Conservation (phyloP, 2,888 invertebrate genomes). For the Callosobruchus maculatus region DNA sequence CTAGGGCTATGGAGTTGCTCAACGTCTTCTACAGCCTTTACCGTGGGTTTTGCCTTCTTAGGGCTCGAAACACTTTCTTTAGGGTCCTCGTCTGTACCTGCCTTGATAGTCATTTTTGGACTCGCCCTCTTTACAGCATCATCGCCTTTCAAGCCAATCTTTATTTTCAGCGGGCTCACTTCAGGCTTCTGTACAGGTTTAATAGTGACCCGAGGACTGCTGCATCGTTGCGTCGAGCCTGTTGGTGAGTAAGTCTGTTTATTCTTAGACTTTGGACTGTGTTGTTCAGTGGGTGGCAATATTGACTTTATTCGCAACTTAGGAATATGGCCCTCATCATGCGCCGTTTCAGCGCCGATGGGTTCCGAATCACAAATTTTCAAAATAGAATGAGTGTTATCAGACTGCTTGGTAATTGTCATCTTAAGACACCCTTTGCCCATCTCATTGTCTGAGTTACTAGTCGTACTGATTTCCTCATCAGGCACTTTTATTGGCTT, state of each 20-base stretch:
- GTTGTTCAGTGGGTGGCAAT: slow-evolving; percentile 36
- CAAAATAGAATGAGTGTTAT: slow-evolving; percentile 44
- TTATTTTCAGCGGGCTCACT: slow-evolving; percentile 44
- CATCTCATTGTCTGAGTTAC: slow-evolving; percentile 25
- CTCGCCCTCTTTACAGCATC: slow-evolving; percentile 31
- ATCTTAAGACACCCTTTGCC: slow-evolving; percentile 42
- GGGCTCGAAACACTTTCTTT: slow-evolving; percentile 28
- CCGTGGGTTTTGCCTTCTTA: slow-evolving; percentile 46
- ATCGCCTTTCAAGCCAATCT: slow-evolving; percentile 45
- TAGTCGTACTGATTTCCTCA: slow-evolving; percentile 32
- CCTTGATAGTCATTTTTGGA: slow-evolving; percentile 28
- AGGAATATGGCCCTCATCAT: slow-evolving; percentile 34
- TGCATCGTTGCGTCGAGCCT: slow-evolving; percentile 38
- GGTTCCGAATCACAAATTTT: slow-evolving; percentile 43
- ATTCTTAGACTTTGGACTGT: slow-evolving; percentile 46
- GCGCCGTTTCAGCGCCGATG: slow-evolving; percentile 14
- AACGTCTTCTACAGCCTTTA: slow-evolving; percentile 41
- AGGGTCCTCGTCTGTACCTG: slow-evolving; percentile 23
- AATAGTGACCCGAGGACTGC: slow-evolving; percentile 46
- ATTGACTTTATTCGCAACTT: slow-evolving; percentile 41
- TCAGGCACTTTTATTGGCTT: slow-evolving; percentile 43
- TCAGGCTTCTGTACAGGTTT: slow-evolving; percentile 43
- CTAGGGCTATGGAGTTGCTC: slow-evolving; percentile 44
- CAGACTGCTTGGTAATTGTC: slow-evolving; percentile 47
- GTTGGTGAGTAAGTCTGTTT: slow-evolving; percentile 28